Percentiles rank a stretch among this genome's conserved stretches.
Evolutionary conservation across 2,888 invertebrate species (phyloP).

Genomic region (Pardosa pseudoannulata): DNA sequence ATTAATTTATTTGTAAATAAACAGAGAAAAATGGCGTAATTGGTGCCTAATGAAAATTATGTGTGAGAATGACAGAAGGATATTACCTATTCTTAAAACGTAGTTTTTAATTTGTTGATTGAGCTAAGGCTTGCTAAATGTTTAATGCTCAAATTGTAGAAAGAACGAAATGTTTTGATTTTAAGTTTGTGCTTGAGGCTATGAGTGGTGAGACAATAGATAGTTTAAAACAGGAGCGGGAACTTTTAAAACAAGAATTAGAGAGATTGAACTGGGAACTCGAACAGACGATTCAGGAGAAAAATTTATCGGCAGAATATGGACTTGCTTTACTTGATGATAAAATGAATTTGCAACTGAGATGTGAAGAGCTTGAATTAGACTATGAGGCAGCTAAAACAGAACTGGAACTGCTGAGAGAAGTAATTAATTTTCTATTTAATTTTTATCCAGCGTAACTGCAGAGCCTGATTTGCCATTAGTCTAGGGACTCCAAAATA

Average conservation of each 20-base stretch:
- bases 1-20: no score
- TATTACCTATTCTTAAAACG: no score
- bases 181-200: background rate
- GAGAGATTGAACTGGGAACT: conserved; percentile 91
- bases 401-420: conserved; percentile 95
- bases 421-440: no score
- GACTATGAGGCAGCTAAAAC: conserved; percentile 93
- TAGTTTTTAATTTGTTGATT: no score
- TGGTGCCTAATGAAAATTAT: no score
- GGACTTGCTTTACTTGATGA: conserved; percentile 96
- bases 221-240: conserved; percentile 46
- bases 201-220: conserved; percentile 48
- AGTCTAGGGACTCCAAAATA: no score
- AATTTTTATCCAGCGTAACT: no score
- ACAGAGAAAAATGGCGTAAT: no score
- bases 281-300: conserved; percentile 94
- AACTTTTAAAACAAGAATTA: conserved; percentile 86
- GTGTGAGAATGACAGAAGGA: no score
- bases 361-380: conserved; percentile 92
- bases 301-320: conserved; percentile 97
- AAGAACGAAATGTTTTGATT: background rate
- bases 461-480: no score
- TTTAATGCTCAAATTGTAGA: no score
- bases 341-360: conserved; percentile 89
- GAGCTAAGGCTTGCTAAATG: no score